Percentiles rank a stretch among this genome's conserved stretches.
phyloP scores from a whole-genome alignment of 2,888 invertebrate genomes.

The Miltochrista miniata region DNA sequence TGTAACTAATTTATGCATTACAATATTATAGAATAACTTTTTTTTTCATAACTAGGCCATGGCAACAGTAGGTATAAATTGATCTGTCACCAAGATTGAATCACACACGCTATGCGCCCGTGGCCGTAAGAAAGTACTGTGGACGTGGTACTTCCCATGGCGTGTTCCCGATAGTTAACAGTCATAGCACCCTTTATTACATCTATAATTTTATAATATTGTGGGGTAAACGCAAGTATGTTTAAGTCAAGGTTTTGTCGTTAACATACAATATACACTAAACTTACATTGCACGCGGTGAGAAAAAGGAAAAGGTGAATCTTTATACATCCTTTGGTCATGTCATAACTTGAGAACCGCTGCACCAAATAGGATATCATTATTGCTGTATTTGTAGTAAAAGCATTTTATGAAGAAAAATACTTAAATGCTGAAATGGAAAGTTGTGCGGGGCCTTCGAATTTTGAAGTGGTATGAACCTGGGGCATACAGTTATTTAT shows the following conservation, averaged over 20 bases:
- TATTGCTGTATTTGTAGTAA: no score
- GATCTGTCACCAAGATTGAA: conserved; percentile 39
- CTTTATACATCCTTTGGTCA: no score
- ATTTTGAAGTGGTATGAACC: no score
- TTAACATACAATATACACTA: not conserved
- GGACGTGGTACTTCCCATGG: conserved; percentile 17
- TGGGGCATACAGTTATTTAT: no score
- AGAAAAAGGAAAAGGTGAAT: no score
- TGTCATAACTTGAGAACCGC: no score
- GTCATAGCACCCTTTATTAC: conserved; percentile 6
- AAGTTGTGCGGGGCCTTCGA: no score
- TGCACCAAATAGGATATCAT: no score
- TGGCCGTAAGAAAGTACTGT: conserved; percentile 14
- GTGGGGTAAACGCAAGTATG: conserved; percentile 9
- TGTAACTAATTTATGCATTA: no score
- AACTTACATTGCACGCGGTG: not conserved
- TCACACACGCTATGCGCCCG: conserved; percentile 29
- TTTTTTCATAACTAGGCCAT: conserved; percentile 22
- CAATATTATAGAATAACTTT: no score
- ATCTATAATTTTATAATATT: conserved; percentile 21
- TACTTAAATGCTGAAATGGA: no score
- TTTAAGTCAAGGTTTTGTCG: conserved; percentile 2
- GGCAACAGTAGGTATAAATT: conserved; percentile 6
- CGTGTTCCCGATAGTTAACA: conserved; percentile 29
- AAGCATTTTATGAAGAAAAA: no score